These are phyloP conservation scores for Trissolcus basalis DNA, from an alignment of 1,140 invertebrate species.

Conservation along the genomic window DNA sequence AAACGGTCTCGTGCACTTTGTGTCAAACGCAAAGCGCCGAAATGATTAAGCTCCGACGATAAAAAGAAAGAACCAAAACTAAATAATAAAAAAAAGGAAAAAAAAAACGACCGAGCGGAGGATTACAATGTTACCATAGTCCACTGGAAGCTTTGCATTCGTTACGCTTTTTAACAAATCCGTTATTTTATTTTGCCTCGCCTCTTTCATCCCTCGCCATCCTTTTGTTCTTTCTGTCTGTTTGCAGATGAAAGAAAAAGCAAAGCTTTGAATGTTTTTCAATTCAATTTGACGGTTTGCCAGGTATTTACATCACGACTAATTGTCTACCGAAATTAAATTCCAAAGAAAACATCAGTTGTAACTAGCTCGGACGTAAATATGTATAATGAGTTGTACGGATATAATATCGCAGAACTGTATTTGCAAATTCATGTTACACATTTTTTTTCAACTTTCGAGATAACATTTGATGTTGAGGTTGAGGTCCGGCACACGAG, in stretches of 20 bases:
- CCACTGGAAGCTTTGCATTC: slow-evolving; percentile 21
- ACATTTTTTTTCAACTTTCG: too few species aligned
- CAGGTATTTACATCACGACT: neutral
- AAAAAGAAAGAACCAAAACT: neutral
- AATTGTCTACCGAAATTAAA: too few species aligned
- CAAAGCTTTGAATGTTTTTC: neutral
- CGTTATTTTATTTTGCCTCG: slow-evolving; percentile 1
- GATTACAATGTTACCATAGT: slow-evolving; percentile 40
- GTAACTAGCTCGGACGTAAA: too few species aligned
- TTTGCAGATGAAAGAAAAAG: neutral
- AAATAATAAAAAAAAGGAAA: slow-evolving; percentile 7
- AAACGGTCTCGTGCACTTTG: slow-evolving; percentile 52
- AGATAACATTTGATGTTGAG: too few species aligned
- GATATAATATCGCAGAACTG: too few species aligned
- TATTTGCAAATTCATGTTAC: too few species aligned
- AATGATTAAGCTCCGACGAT: slow-evolving; percentile 33
- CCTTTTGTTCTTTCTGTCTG: slow-evolving; percentile 10
- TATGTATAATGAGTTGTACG: too few species aligned
- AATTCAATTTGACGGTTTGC: slow-evolving; percentile 1
- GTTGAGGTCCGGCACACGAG: too few species aligned
- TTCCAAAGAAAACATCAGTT: too few species aligned
- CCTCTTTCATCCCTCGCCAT: neutral
- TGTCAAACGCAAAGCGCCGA: slow-evolving; percentile 43
- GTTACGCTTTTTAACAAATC: slow-evolving; percentile 37
- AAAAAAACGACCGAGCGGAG: neutral